Evolutionary conservation across 2,797 vertebrate genomes (phyloP).

Genomic region (Trichosurus vulpecula): DNA sequence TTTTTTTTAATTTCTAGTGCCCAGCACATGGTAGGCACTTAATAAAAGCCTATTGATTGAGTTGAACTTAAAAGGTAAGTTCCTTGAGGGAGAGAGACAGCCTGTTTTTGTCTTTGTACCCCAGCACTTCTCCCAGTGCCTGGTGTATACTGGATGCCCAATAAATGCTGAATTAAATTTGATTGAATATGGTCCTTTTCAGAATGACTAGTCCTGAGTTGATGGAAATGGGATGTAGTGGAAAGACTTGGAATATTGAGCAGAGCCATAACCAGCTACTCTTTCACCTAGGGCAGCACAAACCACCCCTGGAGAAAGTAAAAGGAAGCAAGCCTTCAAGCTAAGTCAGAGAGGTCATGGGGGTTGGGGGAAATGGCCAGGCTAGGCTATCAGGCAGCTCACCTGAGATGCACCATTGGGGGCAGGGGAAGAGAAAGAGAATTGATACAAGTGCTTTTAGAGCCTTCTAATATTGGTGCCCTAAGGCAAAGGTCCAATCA

Average conservation of each 20-base stretch:
- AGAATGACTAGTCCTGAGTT: neutral
- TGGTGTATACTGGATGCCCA: neutral
- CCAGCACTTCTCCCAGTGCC: neutral
- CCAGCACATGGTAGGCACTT: neutral
- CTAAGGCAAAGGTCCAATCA: neutral
- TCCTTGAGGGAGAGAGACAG: neutral
- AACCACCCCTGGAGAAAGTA: neutral
- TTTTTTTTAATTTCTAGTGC: neutral
- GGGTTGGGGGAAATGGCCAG: neutral
- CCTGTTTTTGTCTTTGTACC: neutral
- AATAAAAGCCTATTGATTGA: neutral
- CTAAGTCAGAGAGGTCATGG: neutral
- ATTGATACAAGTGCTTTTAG: neutral
- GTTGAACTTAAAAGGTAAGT: neutral
- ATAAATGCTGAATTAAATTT: neutral
- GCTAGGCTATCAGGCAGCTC: neutral
- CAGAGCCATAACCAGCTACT: neutral
- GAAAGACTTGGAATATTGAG: neutral
- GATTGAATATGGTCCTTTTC: neutral
- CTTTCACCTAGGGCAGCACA: neutral
- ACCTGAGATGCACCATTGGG: neutral
- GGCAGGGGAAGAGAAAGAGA: neutral
- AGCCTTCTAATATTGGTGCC: neutral
- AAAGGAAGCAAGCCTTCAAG: neutral
- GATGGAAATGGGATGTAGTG: neutral